Evolutionary conservation across 2,797 vertebrate genomes (phyloP), one percentile per base, ranked within the genome.

Genomic region (Spizella passerina): DNA sequence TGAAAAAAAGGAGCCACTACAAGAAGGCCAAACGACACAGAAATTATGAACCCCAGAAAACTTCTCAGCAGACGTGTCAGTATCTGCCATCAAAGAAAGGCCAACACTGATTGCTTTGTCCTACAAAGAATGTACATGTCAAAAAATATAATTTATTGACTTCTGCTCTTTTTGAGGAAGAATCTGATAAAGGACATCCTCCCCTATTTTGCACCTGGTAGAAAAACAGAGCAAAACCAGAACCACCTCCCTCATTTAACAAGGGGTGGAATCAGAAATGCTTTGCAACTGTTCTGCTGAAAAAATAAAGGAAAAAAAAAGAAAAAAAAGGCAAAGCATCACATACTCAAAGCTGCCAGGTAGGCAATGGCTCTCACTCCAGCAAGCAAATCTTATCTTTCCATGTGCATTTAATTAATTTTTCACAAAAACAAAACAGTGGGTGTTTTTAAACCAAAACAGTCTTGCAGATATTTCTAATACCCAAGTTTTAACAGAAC

Each of bases 341-440:
- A 15, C 13, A 21, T 15, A 78, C 29, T 18, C 61, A 78, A 56
- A 91, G 12, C 12, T 29, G 60, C 8, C 18, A 71, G 7, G 6
- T 1, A 60, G 50, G 23, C 49, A 81, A 14, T 4, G 24, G 55
- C 30, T 86, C 79, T 66, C 29, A 73, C 30, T 64, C 59, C 46
- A 93, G 38, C 26, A 79, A 72, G 57, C 23, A 95, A 95, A 92
- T 73, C 7, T 30, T 57, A 68, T 47, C 17, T 76, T 49, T 70
- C 55, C 64, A 49, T 4, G 32, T n/a, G 38, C 8, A 59, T 43
- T n/a, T 80, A 77, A 72, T 81, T 72, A 9, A 70, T 82, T 87
- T 92, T 90, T 79, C 82, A 86, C 39, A 61, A 56, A 61, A 83
- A 79, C 38, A 55, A 73, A 57, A 9, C 2, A 70, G 12, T 18